Conservation (phyloP, 2,113 vertebrate species). For the Engystomops pustulosus region DNA sequence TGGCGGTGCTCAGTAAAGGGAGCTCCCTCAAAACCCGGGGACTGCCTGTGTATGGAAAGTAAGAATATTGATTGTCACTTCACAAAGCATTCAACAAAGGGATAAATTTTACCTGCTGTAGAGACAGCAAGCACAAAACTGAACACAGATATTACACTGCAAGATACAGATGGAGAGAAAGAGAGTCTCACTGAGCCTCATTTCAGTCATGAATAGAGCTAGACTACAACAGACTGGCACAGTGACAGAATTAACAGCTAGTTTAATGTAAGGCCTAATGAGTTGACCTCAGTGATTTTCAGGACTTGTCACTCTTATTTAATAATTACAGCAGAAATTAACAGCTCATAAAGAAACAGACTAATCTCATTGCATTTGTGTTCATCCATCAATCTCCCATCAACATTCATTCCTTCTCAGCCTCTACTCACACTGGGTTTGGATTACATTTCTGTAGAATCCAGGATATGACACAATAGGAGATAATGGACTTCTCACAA, state of each 20-base stretch:
- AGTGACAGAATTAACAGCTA: slow-evolving; percentile 19
- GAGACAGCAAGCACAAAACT: background rate
- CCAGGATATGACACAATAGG: background rate
- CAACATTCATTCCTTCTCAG: background rate
- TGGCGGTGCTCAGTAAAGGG: too few relatives aligned
- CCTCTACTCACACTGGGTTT: background rate
- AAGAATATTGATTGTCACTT: background rate
- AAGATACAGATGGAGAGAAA: background rate
- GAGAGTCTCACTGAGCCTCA: background rate
- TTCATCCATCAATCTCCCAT: slow-evolving; percentile 21
- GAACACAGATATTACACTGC: too few relatives aligned
- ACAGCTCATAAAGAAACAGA: slow-evolving; percentile 14
- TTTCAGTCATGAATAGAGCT: background rate
- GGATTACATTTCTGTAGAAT: background rate
- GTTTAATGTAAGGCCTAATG: slow-evolving; percentile 45
- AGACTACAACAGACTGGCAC: background rate
- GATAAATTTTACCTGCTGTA: background rate
- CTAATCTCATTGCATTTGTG: background rate
- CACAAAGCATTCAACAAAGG: background rate
- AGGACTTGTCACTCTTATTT: slow-evolving; percentile 23
- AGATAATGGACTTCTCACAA: background rate
- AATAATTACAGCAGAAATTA: slow-evolving; percentile 33
- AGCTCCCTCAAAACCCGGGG: too few relatives aligned
- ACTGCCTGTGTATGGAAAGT: background rate
- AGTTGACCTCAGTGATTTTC: slow-evolving; percentile 50